phyloP scores from a whole-genome alignment of 2,113 vertebrate genomes.

The Serranochromis macrocephalus region DNA sequence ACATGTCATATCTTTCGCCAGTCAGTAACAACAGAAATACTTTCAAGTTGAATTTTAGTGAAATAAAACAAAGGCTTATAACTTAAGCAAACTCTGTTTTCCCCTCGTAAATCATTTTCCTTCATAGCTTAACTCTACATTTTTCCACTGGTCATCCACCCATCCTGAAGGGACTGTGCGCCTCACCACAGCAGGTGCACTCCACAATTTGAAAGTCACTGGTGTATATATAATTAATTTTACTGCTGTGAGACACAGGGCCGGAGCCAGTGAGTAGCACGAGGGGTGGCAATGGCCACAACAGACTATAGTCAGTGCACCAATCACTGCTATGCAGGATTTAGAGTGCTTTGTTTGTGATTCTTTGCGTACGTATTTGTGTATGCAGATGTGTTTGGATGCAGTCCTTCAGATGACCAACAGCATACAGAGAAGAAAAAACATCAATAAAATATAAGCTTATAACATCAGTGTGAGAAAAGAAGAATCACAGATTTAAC shows the following conservation, averaged over 20 bases:
- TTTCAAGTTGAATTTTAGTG: background rate
- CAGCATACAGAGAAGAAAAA: background rate
- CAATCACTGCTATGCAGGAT: background rate
- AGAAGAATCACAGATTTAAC: background rate
- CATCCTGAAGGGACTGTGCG: background rate
- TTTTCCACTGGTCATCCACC: background rate
- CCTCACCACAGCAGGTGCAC: background rate
- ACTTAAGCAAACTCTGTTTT: background rate
- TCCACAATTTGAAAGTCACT: background rate
- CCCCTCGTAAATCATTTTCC: background rate
- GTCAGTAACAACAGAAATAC: background rate
- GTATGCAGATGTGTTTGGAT: background rate
- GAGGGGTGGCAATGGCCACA: background rate
- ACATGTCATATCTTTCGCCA: fast-evolving
- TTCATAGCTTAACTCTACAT: background rate
- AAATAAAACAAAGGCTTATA: fast-evolving
- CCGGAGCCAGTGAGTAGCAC: background rate
- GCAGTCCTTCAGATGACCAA: background rate
- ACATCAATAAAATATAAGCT: background rate
- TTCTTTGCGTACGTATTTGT: background rate
- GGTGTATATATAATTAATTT: background rate
- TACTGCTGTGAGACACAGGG: background rate
- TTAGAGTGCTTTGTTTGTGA: fast-evolving
- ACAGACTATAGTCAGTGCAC: background rate
- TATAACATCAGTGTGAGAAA: background rate